Base-by-base conservation (phyloP, 1,140 invertebrate genomes). In the Neuroterus valhalla region DNA sequence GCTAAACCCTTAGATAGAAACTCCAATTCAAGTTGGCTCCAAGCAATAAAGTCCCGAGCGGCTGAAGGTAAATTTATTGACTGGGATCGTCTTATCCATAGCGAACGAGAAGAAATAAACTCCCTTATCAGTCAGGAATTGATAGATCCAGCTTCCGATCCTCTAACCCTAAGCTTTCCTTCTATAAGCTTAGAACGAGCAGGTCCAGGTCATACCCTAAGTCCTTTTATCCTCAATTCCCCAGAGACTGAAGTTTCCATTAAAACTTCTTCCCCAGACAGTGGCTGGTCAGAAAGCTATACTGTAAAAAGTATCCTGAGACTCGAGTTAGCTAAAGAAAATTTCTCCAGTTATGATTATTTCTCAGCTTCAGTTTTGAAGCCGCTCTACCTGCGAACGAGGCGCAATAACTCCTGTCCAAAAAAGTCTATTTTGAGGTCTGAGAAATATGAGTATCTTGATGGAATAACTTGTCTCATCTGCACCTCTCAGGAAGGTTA, bases 401-500 rank as follows among this genome's bases (percentile, higher is more conserved):
- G 83, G 38, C 74, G 78, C 12, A 85, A 81, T 31, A 81, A 21
- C 69, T 74, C 75, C 21, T 81, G 82, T 15, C 31, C 83, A 6
- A 89, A 89, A n/a, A 89, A 88, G 52, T 89, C 86, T 0, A 86
- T 87, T 2, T 67, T 90, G 1, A 85, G 84, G 50, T 90, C 89
- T 0, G 83, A 87, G 0, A 88, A 81, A 19, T 89, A 89, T 43
- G 86, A 81, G 55, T 81, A 87, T 52, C 80, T 90, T 1, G 84
- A 87, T 52, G 89, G 88, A 2, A 86, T 89, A 1, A 89, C 85
- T 68, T 92, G 91, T 71, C 80, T 92, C 1, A 82, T 93, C 52
- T 91, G 90, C 43, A 92, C 92, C 1, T 84, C 90, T 3, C 91
- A 92, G 75, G 91, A 93, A 80, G 93, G 92, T 38, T 93, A 91